Percentiles rank a stretch among this genome's conserved stretches.
phyloP scores from a whole-genome alignment of 92 coral and sea anemone genomes.

The Epizoanthus stellaris region DNA sequence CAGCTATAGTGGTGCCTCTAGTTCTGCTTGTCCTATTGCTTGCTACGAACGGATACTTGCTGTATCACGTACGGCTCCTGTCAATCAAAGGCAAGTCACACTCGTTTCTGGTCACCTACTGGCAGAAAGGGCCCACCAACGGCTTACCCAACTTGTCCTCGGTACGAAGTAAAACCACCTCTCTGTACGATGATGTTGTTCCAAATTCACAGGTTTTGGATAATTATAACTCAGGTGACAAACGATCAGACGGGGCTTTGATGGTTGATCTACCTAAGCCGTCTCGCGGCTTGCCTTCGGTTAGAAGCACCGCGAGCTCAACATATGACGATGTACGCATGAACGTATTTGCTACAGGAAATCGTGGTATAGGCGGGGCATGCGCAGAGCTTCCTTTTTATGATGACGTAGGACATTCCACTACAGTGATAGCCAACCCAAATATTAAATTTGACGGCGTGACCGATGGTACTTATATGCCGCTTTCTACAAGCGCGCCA shows the following conservation, averaged over 20 bases:
- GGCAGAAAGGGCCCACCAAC: not conserved
- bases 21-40: not conserved
- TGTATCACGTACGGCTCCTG: not conserved
- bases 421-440: not conserved
- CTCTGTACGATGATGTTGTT: not conserved
- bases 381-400: not conserved
- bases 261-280: not conserved
- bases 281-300: not conserved
- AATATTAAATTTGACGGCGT: not conserved
- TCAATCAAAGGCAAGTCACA: not conserved
- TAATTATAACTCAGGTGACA: not conserved
- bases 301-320: not conserved
- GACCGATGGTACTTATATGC: not conserved
- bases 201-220: not conserved
- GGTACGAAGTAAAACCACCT: not conserved
- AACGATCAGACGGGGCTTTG: not conserved
- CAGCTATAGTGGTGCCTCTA: not conserved
- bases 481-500: not conserved
- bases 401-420: not conserved
- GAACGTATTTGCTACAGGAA: no score
- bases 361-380: not conserved
- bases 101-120: not conserved
- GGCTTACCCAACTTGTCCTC: not conserved
- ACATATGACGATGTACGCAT: conserved; percentile 6
- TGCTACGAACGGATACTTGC: not conserved